These are phyloP conservation scores for Thecophora atra DNA, from an alignment of 2,888 invertebrate species.

Conservation along the genomic window DNA sequence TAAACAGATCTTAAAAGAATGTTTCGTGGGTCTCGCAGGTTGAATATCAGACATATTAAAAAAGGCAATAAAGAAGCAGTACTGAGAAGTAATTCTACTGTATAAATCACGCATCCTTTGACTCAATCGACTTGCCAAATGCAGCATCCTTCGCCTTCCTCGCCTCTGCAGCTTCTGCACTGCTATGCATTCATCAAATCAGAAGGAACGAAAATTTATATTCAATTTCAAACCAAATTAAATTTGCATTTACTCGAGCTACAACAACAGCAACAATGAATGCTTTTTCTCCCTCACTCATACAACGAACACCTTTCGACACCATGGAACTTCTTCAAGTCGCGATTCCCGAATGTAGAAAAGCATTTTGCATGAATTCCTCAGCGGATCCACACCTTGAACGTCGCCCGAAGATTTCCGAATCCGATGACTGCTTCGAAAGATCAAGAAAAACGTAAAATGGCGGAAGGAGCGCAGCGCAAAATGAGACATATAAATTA, in stretches of 20 bases:
- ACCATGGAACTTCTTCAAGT: not conserved
- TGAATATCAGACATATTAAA: too few relatives aligned
- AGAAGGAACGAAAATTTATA: slow-evolving; percentile 7
- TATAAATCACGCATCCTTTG: slow-evolving; percentile 5
- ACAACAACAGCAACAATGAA: not conserved
- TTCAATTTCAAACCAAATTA: slow-evolving; percentile 24
- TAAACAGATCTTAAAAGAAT: not conserved
- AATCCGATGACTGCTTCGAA: not conserved
- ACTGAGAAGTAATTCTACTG: not conserved
- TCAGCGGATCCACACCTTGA: not conserved
- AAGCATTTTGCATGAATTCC: slow-evolving; percentile 10
- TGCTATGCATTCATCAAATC: not conserved
- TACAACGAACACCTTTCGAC: not conserved
- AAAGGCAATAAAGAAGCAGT: too few relatives aligned
- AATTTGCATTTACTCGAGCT: slow-evolving; percentile 30
- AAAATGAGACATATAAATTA: slow-evolving; percentile 46
- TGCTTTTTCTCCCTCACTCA: not conserved
- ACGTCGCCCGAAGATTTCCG: not conserved
- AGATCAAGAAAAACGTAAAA: not conserved
- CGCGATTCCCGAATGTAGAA: not conserved
- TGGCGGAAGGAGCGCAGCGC: slow-evolving; percentile 1
- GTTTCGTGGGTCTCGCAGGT: too few relatives aligned
- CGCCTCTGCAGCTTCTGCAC: not conserved
- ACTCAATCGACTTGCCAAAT: not conserved
- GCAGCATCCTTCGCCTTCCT: not conserved